phyloP scores from a whole-genome alignment of 2,888 invertebrate species.

The Agrilus cyanescens region DNA sequence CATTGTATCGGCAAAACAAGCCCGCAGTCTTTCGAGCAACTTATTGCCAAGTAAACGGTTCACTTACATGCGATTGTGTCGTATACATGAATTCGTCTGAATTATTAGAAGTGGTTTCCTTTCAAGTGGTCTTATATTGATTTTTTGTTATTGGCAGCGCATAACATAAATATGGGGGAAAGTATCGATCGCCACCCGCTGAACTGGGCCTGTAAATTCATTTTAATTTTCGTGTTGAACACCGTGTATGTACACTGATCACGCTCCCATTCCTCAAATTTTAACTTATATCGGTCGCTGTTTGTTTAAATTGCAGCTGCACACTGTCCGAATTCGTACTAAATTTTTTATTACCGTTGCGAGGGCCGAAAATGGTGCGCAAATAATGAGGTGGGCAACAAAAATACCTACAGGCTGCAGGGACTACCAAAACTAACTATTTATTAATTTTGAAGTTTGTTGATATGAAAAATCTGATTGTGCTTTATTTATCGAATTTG shows the following conservation, averaged over 20 bases:
- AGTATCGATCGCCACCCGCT: slow-evolving; percentile 13
- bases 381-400: no score
- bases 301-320: no score
- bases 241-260: slow-evolving; percentile 10
- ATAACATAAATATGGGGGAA: slow-evolving; percentile 22
- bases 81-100: slow-evolving; percentile 28
- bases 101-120: slow-evolving; percentile 24
- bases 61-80: slow-evolving; percentile 29
- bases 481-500: no score
- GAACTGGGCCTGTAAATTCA: slow-evolving; percentile 12
- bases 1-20: no score
- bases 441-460: no score
- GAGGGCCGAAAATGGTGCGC: no score
- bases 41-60: slow-evolving; percentile 23
- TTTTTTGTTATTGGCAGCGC: slow-evolving; percentile 20
- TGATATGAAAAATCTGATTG: no score
- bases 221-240: slow-evolving; percentile 14
- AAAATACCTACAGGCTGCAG: no score
- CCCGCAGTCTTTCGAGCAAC: slow-evolving; percentile 6
- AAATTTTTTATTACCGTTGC: no score
- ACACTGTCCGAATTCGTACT: no score
- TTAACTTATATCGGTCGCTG: no score
- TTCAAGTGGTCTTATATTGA: slow-evolving; percentile 22
- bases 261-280: slow-evolving; percentile 6
- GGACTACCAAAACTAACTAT: no score